Percentiles rank a stretch among this genome's conserved stretches.
Evolutionary conservation across 2,113 vertebrate species (phyloP).

Genomic region (Ranitomeya variabilis): DNA sequence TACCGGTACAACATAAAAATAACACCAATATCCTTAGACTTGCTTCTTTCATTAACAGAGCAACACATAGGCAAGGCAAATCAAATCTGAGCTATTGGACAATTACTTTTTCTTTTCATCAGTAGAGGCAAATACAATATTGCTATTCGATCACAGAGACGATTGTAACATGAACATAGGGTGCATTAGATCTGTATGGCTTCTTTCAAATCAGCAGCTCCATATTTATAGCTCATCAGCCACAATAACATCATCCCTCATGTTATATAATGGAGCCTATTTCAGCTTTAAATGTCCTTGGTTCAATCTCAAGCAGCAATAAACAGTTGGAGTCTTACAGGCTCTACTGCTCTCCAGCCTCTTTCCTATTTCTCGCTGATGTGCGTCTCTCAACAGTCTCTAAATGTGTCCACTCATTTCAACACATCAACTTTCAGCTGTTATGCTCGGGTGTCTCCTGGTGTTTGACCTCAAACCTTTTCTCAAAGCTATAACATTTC

Average conservation of each 20-base stretch:
- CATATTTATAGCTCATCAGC: constrained; percentile 13
- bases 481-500: constrained; percentile 57
- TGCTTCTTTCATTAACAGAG: background rate
- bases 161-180: background rate
- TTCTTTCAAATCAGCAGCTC: background rate
- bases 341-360: constrained; percentile 23
- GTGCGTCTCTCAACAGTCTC: constrained; percentile 51
- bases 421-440: constrained; percentile 51
- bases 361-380: constrained; percentile 43
- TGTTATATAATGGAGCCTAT: constrained; percentile 12
- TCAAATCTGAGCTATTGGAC: background rate
- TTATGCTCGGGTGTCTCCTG: constrained; percentile 37
- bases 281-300: constrained; percentile 28
- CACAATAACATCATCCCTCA: background rate
- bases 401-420: constrained; percentile 55
- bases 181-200: background rate
- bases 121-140: background rate
- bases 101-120: background rate
- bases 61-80: background rate
- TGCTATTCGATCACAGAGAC: background rate
- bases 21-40: background rate
- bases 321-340: constrained; percentile 26
- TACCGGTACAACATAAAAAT: background rate
- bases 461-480: constrained; percentile 51
- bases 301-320: constrained; percentile 2